Evolutionary conservation across 2,113 vertebrate genomes (phyloP).

Genomic region (Neomonachus schauinslandi): DNA sequence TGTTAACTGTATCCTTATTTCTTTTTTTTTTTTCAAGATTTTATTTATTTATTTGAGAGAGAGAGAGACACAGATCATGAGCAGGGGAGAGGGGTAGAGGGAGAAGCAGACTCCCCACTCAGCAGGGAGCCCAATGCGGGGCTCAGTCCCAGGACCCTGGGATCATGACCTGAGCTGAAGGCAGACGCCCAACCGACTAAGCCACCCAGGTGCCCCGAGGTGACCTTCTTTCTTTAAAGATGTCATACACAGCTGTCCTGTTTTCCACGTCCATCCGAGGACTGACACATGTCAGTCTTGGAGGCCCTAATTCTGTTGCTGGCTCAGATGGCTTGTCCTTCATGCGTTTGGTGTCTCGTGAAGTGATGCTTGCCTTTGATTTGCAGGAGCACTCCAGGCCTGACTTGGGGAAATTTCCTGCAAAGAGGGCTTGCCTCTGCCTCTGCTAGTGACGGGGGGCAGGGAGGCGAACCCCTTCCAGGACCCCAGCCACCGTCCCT

Average conservation of each 20-base stretch:
- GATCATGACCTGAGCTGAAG: too few relatives aligned
- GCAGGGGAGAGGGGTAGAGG: too few relatives aligned
- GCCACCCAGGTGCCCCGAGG: too few relatives aligned
- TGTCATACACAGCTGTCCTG: rapidly evolving
- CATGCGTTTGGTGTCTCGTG: neutral
- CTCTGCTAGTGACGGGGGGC: neutral
- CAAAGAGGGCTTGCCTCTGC: neutral
- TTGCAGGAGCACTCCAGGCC: neutral
- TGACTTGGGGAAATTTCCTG: neutral
- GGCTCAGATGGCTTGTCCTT: neutral
- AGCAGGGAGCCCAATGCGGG: too few relatives aligned
- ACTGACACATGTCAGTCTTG: neutral
- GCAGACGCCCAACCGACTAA: too few relatives aligned
- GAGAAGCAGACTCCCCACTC: too few relatives aligned
- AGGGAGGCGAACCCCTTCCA: neutral
- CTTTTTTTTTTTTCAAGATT: neutral
- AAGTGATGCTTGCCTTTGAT: neutral
- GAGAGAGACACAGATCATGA: too few relatives aligned
- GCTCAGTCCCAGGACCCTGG: too few relatives aligned
- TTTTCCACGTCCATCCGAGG: neutral
- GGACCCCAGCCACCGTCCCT: neutral
- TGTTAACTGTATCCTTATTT: neutral
- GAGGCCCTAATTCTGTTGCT: neutral
- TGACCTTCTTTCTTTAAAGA: neutral
- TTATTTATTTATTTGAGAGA: too few relatives aligned